Conservation (phyloP, 2,888 invertebrate species). For the Aphrophora alni region DNA sequence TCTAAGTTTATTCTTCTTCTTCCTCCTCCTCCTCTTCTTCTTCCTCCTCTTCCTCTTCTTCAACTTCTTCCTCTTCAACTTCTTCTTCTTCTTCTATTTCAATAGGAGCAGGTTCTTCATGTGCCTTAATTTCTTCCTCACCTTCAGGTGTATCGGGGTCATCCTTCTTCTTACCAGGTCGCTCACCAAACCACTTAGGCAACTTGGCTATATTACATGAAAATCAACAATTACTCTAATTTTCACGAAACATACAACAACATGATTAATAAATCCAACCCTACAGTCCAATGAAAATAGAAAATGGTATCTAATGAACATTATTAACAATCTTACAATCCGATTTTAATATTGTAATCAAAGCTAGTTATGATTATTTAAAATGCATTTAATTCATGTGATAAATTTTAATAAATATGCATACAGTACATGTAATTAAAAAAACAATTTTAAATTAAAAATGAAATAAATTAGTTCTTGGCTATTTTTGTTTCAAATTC, state of each 20-base stretch:
- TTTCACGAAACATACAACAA: background rate
- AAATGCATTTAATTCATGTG: too few relatives aligned
- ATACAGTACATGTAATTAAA: too few relatives aligned
- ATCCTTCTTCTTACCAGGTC: slow-evolving; percentile 91
- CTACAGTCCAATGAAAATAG: too few relatives aligned
- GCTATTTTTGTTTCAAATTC: too few relatives aligned
- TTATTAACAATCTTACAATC: too few relatives aligned
- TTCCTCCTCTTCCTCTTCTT: slow-evolving; percentile 68
- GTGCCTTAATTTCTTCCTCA: slow-evolving; percentile 84
- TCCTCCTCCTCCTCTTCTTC: slow-evolving; percentile 74
- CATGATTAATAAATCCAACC: too few relatives aligned
- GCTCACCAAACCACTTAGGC: slow-evolving; percentile 95
- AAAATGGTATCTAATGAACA: too few relatives aligned
- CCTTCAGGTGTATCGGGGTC: slow-evolving; percentile 91
- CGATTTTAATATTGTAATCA: too few relatives aligned
- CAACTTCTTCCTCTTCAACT: slow-evolving; percentile 69
- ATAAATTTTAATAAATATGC: too few relatives aligned
- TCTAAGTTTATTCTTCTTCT: slow-evolving; percentile 41
- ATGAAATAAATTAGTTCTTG: too few relatives aligned
- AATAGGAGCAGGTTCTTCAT: slow-evolving; percentile 73
- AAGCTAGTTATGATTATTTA: too few relatives aligned
- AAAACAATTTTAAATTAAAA: too few relatives aligned
- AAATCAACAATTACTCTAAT: slow-evolving; percentile 8
- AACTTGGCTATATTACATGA: slow-evolving; percentile 77
- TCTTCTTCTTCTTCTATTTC: slow-evolving; percentile 75